Conservation (phyloP, 2,797 vertebrate species). For the Cetoscarus ocellatus region DNA sequence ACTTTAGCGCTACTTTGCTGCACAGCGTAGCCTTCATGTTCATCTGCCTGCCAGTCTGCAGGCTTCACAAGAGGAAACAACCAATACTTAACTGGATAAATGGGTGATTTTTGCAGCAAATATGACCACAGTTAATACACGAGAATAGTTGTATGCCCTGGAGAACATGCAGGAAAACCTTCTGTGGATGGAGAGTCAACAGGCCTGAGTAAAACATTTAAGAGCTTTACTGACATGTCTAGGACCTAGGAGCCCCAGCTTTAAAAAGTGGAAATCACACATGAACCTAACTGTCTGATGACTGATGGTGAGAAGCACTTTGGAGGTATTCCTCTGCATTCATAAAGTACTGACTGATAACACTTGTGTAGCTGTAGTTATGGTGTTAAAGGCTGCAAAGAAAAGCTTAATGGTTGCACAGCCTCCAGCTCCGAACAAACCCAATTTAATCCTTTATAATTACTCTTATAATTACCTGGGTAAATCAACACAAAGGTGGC, state of each 20-base stretch:
- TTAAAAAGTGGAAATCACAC: background rate
- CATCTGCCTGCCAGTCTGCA: no score
- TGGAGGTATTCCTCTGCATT: background rate
- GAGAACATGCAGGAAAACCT: no score
- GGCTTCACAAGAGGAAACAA: no score
- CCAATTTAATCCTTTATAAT: slow-evolving; percentile 2
- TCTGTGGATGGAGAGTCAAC: no score
- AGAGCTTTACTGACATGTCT: background rate
- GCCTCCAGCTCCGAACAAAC: background rate
- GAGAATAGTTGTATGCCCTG: no score
- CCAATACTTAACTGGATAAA: no score
- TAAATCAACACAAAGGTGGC: background rate
- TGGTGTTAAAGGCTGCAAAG: background rate
- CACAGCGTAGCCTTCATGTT: no score
- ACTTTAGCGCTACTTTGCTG: no score
- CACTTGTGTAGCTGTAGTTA: background rate
- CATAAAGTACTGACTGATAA: background rate
- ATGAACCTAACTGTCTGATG: background rate
- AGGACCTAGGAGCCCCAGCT: background rate
- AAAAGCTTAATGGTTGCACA: background rate
- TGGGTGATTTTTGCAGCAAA: no score
- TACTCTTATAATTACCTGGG: background rate
- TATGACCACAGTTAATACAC: no score
- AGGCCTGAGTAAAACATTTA: background rate
- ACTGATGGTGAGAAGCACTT: background rate